phyloP scores from a whole-genome alignment of 2,797 vertebrate genomes.

The Cynopterus sphinx region DNA sequence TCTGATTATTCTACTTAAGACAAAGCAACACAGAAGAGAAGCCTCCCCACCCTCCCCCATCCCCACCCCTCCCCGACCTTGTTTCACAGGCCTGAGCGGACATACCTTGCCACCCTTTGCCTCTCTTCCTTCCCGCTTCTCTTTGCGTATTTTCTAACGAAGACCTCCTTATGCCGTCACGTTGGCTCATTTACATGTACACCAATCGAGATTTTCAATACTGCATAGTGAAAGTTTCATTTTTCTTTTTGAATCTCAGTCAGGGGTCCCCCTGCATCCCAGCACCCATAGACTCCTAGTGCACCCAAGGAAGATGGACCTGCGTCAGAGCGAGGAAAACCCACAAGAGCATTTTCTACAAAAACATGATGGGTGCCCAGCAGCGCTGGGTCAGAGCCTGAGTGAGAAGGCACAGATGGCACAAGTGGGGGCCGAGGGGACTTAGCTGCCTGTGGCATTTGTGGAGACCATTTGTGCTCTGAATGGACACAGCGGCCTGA shows the following conservation, averaged over 20 bases:
- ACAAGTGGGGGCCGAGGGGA: accelerated
- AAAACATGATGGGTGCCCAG: accelerated
- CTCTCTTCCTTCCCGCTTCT: background rate
- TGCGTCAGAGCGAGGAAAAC: background rate
- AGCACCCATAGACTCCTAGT: accelerated
- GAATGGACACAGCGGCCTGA: background rate
- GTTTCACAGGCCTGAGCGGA: background rate
- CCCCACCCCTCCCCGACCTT: no score
- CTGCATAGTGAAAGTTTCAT: background rate
- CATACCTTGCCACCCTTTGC: accelerated
- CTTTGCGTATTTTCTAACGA: background rate
- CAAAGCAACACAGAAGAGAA: background rate
- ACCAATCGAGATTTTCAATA: background rate
- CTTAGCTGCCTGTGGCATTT: background rate
- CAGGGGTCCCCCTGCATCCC: background rate
- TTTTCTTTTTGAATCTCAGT: background rate
- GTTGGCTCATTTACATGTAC: background rate
- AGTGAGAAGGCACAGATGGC: background rate
- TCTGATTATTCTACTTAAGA: background rate
- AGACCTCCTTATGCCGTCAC: background rate
- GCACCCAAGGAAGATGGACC: background rate
- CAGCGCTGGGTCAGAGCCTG: background rate
- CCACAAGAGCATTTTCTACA: no score
- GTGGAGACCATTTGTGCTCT: background rate
- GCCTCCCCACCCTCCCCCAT: background rate